These are phyloP conservation scores for Lasioglossum zephyrum DNA, from an alignment of 2,888 invertebrate genomes.

Conservation along the genomic window DNA sequence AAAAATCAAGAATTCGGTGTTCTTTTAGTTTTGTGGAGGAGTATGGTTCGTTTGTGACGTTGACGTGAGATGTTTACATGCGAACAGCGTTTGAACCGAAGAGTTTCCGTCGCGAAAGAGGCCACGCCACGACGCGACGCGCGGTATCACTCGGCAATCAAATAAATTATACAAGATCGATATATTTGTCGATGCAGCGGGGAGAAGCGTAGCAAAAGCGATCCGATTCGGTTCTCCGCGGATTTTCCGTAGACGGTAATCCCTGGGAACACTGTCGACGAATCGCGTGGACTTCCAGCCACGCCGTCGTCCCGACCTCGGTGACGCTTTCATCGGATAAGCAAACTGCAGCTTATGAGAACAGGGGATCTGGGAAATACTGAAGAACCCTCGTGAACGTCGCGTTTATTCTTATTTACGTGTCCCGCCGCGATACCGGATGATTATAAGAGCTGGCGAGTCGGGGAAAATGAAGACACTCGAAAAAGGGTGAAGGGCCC, in stretches of 20 bases:
- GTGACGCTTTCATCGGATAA: constrained; percentile 40
- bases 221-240: constrained; percentile 1
- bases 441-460: constrained; percentile 16
- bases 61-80: neutral
- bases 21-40: neutral
- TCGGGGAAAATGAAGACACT: constrained; percentile 6
- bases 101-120: neutral
- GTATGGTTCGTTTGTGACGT: neutral
- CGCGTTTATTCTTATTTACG: constrained; percentile 42
- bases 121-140: neutral
- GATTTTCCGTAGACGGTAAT: constrained; percentile 40
- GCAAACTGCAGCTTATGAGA: constrained; percentile 42
- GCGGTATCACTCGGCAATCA: neutral
- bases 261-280: constrained; percentile 23
- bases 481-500: neutral
- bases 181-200: neutral
- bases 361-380: constrained; percentile 12
- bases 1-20: neutral
- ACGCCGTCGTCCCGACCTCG: neutral
- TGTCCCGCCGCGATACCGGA: constrained; percentile 13
- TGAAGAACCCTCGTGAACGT: constrained; percentile 28
- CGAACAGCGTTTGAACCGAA: neutral
- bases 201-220: neutral
- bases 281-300: neutral
- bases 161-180: neutral